phyloP scores from a whole-genome alignment of 1,140 invertebrate species.

The Rhopalosiphum maidis region DNA sequence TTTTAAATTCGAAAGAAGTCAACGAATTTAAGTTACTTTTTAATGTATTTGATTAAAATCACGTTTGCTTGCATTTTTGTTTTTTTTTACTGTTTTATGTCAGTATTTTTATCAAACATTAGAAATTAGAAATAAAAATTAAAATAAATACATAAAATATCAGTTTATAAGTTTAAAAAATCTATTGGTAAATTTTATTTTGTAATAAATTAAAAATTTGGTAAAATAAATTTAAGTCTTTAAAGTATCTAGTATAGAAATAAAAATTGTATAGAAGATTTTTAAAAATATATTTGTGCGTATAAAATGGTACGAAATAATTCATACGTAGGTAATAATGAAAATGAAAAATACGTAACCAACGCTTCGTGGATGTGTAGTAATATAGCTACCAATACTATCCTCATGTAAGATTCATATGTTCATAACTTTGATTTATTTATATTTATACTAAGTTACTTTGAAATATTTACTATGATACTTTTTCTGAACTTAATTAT shows the following conservation, averaged over 20 bases:
- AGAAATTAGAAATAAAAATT: background rate
- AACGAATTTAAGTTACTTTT: background rate
- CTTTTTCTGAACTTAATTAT: background rate
- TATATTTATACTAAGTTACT: background rate
- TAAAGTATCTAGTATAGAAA: background rate
- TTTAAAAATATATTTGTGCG: background rate
- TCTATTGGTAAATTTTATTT: background rate
- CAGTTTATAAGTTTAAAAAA: background rate
- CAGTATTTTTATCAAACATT: background rate
- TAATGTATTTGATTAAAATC: background rate
- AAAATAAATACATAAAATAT: background rate
- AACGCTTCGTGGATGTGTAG: background rate
- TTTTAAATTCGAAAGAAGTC: background rate
- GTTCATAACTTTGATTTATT: background rate
- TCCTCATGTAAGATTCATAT: background rate
- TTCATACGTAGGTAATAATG: background rate
- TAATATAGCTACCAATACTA: background rate
- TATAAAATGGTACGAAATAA: background rate
- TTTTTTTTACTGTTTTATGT: background rate
- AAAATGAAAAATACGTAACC: background rate
- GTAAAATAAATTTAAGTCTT: background rate
- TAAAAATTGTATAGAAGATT: background rate
- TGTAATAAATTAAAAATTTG: background rate
- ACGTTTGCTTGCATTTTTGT: background rate
- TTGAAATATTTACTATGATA: background rate